Evolutionary conservation across 2,888 invertebrate genomes (phyloP), one percentile per base, ranked within the genome.

Genomic region (Prosopocoilus inquinatus): DNA sequence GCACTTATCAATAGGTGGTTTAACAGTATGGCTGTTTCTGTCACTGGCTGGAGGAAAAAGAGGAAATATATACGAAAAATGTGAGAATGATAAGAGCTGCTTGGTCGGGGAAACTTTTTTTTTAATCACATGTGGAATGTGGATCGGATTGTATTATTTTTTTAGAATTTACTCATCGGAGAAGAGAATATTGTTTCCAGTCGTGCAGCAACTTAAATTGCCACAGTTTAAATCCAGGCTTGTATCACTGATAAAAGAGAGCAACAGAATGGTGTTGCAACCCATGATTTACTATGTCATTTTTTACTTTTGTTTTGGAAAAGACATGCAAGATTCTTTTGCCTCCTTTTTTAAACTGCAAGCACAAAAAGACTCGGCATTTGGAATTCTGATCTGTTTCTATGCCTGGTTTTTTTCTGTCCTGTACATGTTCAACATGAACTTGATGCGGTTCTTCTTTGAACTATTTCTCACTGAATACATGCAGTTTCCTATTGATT

Each of bases 381-480:
- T 46, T 46, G 11, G 11, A 84, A 28, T 56, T 82, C 7, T 64
- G 75, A 86, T 65, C 78, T 60, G 70, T 47, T 71, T 88, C 59
- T 85, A 86, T 44, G 76, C 84, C 2, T 90, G 88, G 88, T 77
- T 89, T 45, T 85, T 89, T 61, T 81, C 85, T 5, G 81, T 86
- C 35, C 79, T 89, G 55, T 89, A 89, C 65, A 80, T 86, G 52
- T 80, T 88, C 59, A 88, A 86, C 44, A 84, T 89, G 74, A 84
- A 86, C 66, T 80, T 85, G 4, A 88, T 90, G 84, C 82, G 83
- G 67, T 80, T 85, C 46, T 80, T 89, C 53, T 90, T 89, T 64
- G 84, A 87, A 62, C 81, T 89, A 62, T 81, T 86, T 60, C 75
- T 92, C 33, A 87, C 90, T 0, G 87, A 90, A 75, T 85, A 85